Evolutionary conservation across 1,140 invertebrate genomes (phyloP), one percentile per base, ranked within the genome.

Genomic region (Mycetomoellerius zeteki): DNA sequence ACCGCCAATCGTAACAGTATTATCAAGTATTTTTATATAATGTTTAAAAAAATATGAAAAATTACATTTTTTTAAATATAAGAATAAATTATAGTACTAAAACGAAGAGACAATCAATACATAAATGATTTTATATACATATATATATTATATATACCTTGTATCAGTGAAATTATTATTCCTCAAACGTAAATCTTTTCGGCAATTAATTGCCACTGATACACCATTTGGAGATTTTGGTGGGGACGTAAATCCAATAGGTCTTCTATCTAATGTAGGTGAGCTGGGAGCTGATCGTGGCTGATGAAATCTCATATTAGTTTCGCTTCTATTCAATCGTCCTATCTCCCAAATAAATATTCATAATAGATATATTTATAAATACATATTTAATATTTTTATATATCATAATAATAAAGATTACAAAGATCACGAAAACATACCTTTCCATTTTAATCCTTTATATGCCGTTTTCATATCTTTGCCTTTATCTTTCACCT

Each of bases 401-500:
- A 69, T 56, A 62, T 47, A 56, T 43, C 37, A 43, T 37, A 21
- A 37, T 56, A 52, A 69, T 52, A 80, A 82, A n/a, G 2, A 62
- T 56, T 67, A 75, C 19, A 43, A 43, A 43, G 37, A n/a, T 19
- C 3, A 86, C 80, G 33, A 69, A 72, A 60, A 82, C 12, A 87
- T 14, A 94, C 96, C 96, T 94, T 97, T 97, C 90, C 96, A 97
- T 90, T 97, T 96, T 67, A 98, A 94, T 43, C 97, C 97, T 94
- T 97, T 97, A 88, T 97, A 97, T 14, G 96, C 97, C 75, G 97
- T 97, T 91, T 97, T 97, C 89, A 97, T 96, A 86, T 97, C 97
- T 94, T 97, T 97, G 3, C 97, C 97, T 86, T 97, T 96, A 93
- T 97, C 97, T 95, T 97, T 98, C 3, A 98, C 97, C 97, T 98